Percentiles rank a stretch among this genome's conserved stretches.
Conservation (phyloP, 1,140 invertebrate genomes). For the Hyles vespertilio region DNA sequence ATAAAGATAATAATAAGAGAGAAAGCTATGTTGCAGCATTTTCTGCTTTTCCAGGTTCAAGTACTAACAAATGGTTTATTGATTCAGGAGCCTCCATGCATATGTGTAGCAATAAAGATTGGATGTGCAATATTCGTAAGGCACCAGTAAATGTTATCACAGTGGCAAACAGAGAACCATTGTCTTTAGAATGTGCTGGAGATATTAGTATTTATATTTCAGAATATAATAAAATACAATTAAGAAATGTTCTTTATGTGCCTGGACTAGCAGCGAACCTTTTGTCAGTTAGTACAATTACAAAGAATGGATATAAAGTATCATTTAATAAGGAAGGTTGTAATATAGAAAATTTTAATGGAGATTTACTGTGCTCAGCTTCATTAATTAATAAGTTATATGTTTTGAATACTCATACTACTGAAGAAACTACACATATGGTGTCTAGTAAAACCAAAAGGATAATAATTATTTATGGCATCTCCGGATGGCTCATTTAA, state of each 20-base stretch:
- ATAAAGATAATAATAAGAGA: constrained; percentile 9
- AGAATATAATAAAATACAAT: constrained; percentile 27
- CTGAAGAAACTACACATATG: too few relatives aligned
- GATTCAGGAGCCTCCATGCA: constrained; percentile 38
- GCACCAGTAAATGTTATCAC: constrained; percentile 28
- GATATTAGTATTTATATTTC: constrained; percentile 23
- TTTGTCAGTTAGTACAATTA: constrained; percentile 31
- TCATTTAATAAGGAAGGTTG: constrained; percentile 19
- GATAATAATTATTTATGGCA: too few relatives aligned
- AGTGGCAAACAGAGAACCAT: constrained; percentile 27
- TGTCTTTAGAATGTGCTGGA: constrained; percentile 29
- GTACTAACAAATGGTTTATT: constrained; percentile 29
- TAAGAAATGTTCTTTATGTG: constrained; percentile 35
- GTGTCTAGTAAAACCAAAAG: too few relatives aligned
- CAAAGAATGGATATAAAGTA: constrained; percentile 34
- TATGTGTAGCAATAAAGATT: constrained; percentile 26
- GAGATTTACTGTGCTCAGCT: too few relatives aligned
- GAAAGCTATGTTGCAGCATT: constrained; percentile 30
- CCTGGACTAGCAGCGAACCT: constrained; percentile 31
- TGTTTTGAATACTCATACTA: too few relatives aligned
- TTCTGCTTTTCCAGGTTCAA: constrained; percentile 2
- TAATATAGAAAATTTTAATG: too few relatives aligned
- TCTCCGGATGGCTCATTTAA: too few relatives aligned
- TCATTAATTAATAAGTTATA: too few relatives aligned
- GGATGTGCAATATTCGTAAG: constrained; percentile 34